Conservation (phyloP, 2,888 invertebrate genomes). For the Cataglyphis cursor region DNA sequence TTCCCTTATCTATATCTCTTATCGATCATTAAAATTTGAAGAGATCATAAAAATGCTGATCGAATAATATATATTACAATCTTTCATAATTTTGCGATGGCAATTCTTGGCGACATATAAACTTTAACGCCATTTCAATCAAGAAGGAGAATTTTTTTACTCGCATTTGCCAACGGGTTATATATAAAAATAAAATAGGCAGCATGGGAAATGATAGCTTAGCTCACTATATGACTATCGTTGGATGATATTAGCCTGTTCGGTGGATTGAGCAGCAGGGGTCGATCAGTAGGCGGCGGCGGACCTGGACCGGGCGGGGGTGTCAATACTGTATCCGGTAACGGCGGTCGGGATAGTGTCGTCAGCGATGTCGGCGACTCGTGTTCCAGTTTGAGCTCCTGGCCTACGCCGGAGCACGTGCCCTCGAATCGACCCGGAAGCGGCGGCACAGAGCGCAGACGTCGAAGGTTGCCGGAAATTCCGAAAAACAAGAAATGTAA, state of each 20-base stretch:
- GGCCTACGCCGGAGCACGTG: slow-evolving; percentile 84
- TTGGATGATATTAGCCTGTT: slow-evolving; percentile 85
- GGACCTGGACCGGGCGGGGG: slow-evolving; percentile 74
- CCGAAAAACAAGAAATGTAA: slow-evolving; percentile 96
- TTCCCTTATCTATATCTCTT: background rate
- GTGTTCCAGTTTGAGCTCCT: slow-evolving; percentile 83
- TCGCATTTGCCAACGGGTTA: background rate
- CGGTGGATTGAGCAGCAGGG: slow-evolving; percentile 85
- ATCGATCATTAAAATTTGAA: background rate
- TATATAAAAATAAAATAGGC: slow-evolving; percentile 44
- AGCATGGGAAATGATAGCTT: slow-evolving; percentile 74
- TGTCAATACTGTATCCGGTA: slow-evolving; percentile 80
- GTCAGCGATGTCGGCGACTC: slow-evolving; percentile 85
- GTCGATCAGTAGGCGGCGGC: slow-evolving; percentile 78
- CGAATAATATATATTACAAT: background rate
- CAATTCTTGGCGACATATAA: background rate
- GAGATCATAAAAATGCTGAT: background rate
- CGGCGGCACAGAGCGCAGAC: slow-evolving; percentile 89
- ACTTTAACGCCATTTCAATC: background rate
- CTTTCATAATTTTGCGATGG: background rate
- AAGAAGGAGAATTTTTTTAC: slow-evolving; percentile 1
- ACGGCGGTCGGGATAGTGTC: slow-evolving; percentile 83
- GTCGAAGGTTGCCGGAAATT: slow-evolving; percentile 95
- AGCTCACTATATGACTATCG: slow-evolving; percentile 77
- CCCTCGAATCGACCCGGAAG: slow-evolving; percentile 78